Percentiles rank a stretch among this genome's conserved stretches.
These are phyloP conservation scores for Urosaurus nigricauda DNA, from an alignment of 2,797 vertebrate genomes.

Conservation along the genomic window DNA sequence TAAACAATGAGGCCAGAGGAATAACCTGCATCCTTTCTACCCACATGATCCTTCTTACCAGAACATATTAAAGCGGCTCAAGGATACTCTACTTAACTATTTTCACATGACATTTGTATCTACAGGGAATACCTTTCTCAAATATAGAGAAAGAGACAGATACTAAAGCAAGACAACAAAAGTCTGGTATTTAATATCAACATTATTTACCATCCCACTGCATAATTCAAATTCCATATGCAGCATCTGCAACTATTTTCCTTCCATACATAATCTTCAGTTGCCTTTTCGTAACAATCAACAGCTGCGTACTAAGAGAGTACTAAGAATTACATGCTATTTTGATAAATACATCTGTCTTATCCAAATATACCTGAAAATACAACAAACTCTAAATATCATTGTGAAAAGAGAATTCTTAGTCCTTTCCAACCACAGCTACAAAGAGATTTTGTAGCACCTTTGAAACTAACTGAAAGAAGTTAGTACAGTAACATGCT, in stretches of 20 bases:
- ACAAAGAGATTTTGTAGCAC: too few species aligned
- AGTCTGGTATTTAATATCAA: background rate
- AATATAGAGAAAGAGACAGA: background rate
- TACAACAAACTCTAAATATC: background rate
- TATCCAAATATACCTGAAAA: background rate
- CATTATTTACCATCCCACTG: background rate
- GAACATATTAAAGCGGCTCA: background rate
- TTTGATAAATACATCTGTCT: background rate
- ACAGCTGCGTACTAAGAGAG: slow-evolving; percentile 19
- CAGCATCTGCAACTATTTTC: background rate
- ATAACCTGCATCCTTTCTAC: background rate
- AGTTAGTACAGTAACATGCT: too few species aligned
- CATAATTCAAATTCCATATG: slow-evolving; percentile 17
- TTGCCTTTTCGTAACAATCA: background rate
- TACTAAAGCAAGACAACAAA: background rate
- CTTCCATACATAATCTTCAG: background rate
- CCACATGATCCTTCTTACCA: background rate
- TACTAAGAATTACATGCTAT: background rate
- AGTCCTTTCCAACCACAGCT: background rate
- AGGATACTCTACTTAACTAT: background rate
- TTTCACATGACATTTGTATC: background rate
- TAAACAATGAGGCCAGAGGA: background rate
- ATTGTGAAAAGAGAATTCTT: background rate
- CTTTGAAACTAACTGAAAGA: too few species aligned
- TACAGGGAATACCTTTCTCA: background rate